Evolutionary conservation across 2,113 vertebrate species (phyloP).

Genomic region (Oxygymnocypris stewartii): DNA sequence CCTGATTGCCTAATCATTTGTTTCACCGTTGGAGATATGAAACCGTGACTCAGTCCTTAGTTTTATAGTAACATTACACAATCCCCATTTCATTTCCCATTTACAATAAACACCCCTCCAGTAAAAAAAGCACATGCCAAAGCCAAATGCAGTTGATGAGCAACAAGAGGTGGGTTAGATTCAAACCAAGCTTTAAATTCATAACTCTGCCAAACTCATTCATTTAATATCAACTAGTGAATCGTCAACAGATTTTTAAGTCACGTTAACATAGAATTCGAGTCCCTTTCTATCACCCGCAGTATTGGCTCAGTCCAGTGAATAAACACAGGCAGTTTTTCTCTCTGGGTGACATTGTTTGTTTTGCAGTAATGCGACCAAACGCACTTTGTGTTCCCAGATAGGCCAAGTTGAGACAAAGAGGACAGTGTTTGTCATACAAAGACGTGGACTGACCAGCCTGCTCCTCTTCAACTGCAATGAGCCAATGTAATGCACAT

Average conservation of each 20-base stretch:
- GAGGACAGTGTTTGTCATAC: conserved; percentile 62
- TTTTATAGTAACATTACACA: not conserved
- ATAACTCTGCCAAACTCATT: not conserved
- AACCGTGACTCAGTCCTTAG: not conserved
- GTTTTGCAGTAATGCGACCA: conserved; percentile 67
- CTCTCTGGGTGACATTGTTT: conserved; percentile 64
- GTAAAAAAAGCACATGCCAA: not conserved
- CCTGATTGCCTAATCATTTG: conserved; percentile 11
- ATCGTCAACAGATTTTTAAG: not conserved
- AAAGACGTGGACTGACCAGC: conserved; percentile 47
- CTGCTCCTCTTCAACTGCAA: conserved; percentile 3
- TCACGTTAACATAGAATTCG: not conserved
- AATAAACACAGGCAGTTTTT: conserved; percentile 61
- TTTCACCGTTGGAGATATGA: not conserved
- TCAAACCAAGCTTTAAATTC: not conserved
- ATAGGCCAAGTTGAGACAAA: conserved; percentile 60
- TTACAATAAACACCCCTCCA: not conserved
- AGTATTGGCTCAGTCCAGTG: conserved; percentile 49
- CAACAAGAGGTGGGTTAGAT: not conserved
- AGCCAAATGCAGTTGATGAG: not conserved
- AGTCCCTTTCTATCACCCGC: not conserved
- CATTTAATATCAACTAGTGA: not conserved
- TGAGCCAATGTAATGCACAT: not conserved
- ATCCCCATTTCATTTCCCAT: not conserved
- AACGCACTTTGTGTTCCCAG: conserved; percentile 59